phyloP scores from a whole-genome alignment of 2,113 vertebrate genomes.

The Tapirus terrestris region DNA sequence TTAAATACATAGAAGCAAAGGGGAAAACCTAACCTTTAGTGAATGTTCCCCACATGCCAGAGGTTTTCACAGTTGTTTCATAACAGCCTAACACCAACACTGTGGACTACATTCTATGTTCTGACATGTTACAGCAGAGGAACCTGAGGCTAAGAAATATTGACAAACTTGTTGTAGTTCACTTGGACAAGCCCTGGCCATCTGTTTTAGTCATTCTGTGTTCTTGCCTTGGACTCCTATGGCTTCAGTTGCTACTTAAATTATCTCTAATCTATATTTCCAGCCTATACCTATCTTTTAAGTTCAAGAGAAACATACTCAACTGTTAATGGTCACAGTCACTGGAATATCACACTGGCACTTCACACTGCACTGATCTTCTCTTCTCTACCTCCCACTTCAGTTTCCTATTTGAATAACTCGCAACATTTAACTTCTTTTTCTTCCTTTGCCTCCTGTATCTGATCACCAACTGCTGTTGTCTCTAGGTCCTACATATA shows the following conservation, averaged over 20 bases:
- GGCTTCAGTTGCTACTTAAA: not conserved
- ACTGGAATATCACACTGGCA: fast-evolving
- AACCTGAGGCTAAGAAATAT: not conserved
- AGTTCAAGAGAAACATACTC: not conserved
- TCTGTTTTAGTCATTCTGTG: not conserved
- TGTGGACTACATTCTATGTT: no score
- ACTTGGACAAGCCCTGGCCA: not conserved
- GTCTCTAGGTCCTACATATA: not conserved
- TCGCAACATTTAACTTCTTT: not conserved
- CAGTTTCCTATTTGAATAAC: not conserved
- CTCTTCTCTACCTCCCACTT: fast-evolving
- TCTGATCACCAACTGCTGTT: no score
- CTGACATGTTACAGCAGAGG: not conserved
- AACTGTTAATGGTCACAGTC: no score
- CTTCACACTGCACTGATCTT: not conserved
- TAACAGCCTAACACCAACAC: not conserved
- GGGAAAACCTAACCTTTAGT: not conserved
- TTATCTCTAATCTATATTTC: not conserved
- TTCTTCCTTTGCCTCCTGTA: not conserved
- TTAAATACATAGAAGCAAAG: not conserved
- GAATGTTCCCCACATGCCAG: not conserved
- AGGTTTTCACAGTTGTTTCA: not conserved
- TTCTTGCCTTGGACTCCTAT: not conserved
- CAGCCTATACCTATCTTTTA: not conserved
- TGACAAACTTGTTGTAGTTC: not conserved